phyloP scores from a whole-genome alignment of 2,888 invertebrate genomes.

The Sussaba pulchella region DNA sequence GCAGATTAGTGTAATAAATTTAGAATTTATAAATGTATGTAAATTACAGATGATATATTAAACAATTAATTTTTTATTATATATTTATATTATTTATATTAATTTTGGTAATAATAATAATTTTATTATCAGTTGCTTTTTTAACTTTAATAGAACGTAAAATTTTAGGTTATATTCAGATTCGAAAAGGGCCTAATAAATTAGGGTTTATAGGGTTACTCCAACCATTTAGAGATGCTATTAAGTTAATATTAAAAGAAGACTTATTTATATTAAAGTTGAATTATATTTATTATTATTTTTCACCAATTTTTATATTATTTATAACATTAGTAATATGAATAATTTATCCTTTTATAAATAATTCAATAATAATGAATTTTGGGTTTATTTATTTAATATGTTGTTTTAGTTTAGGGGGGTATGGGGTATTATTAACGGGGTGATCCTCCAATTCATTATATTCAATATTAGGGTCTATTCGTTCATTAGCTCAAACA shows the following conservation, averaged over 20 bases:
- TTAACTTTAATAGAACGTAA: conserved; percentile 90
- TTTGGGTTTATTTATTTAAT: conserved; percentile 88
- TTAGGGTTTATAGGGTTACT: conserved; percentile 87
- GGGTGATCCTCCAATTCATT: conserved; percentile 91
- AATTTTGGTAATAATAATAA: conserved; percentile 85
- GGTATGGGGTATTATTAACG: conserved; percentile 88
- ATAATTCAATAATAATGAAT: conserved; percentile 86
- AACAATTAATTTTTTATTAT: conserved; percentile 58
- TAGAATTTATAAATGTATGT: conserved; percentile 88
- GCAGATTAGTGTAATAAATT: conserved; percentile 90
- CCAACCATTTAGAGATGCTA: conserved; percentile 90
- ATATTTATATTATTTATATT: conserved; percentile 82
- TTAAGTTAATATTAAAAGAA: conserved; percentile 90
- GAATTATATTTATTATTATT: conserved; percentile 88
- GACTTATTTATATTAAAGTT: conserved; percentile 86
- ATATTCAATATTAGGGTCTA: conserved; percentile 89
- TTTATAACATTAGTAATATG: conserved; percentile 87
- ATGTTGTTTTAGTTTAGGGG: conserved; percentile 87
- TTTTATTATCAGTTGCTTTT: conserved; percentile 89
- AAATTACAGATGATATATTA: conserved; percentile 84
- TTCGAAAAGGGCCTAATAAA: conserved; percentile 91
- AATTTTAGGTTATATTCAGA: conserved; percentile 89
- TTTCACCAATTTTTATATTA: conserved; percentile 87
- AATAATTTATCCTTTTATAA: conserved; percentile 86
- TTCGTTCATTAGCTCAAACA: conserved; percentile 90